Evolutionary conservation across 2,888 invertebrate species (phyloP), one percentile per base, ranked within the genome.

Genomic region (Leucoma salicis): DNA sequence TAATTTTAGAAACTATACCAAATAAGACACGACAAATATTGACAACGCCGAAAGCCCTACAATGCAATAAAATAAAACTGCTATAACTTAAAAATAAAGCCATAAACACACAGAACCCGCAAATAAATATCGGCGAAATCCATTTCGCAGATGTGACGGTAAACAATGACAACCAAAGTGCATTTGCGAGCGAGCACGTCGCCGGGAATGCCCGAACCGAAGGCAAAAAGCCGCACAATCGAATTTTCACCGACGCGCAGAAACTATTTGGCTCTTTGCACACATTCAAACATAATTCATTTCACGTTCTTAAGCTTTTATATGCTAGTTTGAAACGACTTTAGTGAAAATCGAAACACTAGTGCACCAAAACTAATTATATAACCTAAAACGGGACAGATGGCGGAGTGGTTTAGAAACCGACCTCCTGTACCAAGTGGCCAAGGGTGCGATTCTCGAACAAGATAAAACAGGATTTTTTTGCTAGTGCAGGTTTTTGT

Each of bases 121-220:
- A 46, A 47, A 51, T 45, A 56, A 50, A 50, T 44, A 46, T 34
- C 39, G 27, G 41, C 44, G 53, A 53, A 59, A 56, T 44, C 59
- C 56, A 55, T 49, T 58, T 39, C 57, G 44, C 60, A 53, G 60
- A 58, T 55, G 54, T 54, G 45, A 57, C 59, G 53, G 62, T 67
- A 67, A 65, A 63, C 66, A 66, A 65, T 61, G 64, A 60, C 69
- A 61, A 42, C 51, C 57, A 67, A 70, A 71, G 69, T 71, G 71
- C 71, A 71, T 70, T 69, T 70, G 53, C 60, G 50, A 47, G 42
- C 39, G 46, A 49, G 56, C 66, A 58, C 57, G 61, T 58, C 47
- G 39, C 27, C 31, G 18, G 38, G 14, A 40, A 38, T 53, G 56
- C 47, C 43, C 47, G 43, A 49, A 60, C 54, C 58, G 63, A 68